A percentile compares a stretch with the other conserved stretches of the same genome.
Conservation (phyloP, 2,888 invertebrate genomes). For the Eupithecia abbreviata region DNA sequence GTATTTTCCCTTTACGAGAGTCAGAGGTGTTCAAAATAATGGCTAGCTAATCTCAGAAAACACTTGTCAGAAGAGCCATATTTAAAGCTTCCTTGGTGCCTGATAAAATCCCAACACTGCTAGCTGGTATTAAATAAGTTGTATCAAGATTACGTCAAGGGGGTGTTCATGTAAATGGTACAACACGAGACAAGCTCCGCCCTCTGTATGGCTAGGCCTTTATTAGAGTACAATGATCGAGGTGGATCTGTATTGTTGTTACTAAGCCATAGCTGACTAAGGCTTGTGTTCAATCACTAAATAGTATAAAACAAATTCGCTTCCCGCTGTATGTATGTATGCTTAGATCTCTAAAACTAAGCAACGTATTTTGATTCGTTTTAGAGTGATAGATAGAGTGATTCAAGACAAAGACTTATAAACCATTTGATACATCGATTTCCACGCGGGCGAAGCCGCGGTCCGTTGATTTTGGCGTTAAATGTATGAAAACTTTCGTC, state of each 20-base stretch:
- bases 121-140: constrained; percentile 11
- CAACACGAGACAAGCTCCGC: constrained; percentile 4
- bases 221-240: constrained; percentile 10
- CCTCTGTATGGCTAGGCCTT: constrained; percentile 6
- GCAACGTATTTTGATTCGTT: no score
- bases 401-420: no score
- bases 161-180: constrained; percentile 4
- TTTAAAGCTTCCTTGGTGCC: not conserved
- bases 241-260: not conserved
- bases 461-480: no score
- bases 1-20: not conserved
- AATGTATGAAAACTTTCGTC: no score
- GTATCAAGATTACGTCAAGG: constrained; percentile 5
- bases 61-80: not conserved
- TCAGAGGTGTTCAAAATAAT: not conserved
- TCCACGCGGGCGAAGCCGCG: no score
- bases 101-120: constrained; percentile 5
- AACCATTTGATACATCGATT: no score
- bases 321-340: no score
- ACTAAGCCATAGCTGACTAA: not conserved
- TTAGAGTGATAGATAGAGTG: no score
- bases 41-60: not conserved
- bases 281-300: no score
- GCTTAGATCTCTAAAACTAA: no score
- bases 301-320: no score